A percentile compares a stretch with the other conserved stretches of the same genome.
phyloP scores from a whole-genome alignment of 2,113 vertebrate species.

The Deroptyus accipitrinus region DNA sequence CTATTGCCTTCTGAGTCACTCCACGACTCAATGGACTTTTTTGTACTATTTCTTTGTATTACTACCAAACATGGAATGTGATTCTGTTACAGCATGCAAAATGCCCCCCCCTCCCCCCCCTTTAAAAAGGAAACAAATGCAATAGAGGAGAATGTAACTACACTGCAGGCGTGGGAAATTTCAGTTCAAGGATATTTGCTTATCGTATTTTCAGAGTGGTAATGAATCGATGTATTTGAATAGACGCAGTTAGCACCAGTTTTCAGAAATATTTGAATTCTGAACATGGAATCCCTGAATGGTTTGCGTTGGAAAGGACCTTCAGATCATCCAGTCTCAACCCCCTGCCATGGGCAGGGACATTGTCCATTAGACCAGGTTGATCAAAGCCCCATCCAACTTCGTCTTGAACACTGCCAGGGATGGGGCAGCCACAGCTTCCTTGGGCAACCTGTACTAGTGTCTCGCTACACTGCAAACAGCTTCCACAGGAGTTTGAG shows the following conservation, averaged over 20 bases:
- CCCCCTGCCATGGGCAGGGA: background rate
- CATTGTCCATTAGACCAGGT: background rate
- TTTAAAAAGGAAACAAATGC: background rate
- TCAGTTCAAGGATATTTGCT: background rate
- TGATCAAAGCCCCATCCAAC: background rate
- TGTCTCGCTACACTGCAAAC: background rate
- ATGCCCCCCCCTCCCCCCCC: background rate
- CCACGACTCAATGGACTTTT: constrained; percentile 26
- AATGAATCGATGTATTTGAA: background rate
- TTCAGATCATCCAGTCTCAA: background rate
- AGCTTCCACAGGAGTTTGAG: background rate
- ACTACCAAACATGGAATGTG: background rate
- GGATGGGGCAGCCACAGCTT: background rate
- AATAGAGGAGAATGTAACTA: background rate
- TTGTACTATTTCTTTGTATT: constrained; percentile 2
- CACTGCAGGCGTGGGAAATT: background rate
- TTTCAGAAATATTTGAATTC: background rate
- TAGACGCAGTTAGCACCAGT: background rate
- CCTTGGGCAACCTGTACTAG: background rate
- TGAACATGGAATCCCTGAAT: background rate
- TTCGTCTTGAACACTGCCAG: background rate
- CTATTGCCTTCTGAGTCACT: constrained; percentile 23
- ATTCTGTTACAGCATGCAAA: background rate
- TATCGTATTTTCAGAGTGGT: background rate
- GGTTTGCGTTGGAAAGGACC: background rate